Base-by-base conservation (phyloP, 2,797 vertebrate species). In the Macrochelys suwanniensis region DNA sequence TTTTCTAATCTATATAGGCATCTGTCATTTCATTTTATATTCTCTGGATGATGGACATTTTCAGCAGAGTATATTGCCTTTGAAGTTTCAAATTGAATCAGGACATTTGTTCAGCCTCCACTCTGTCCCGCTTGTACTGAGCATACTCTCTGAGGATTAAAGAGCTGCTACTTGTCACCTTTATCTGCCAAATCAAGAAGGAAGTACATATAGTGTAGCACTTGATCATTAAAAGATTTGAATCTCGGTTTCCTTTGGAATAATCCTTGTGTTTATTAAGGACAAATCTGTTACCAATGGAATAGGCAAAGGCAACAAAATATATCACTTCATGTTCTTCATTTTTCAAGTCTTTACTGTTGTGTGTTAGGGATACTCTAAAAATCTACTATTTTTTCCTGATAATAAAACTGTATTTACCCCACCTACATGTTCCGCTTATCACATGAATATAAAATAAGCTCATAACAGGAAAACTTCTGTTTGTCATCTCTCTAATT, bases 141-240 rank as follows among this genome's bases (percentile, higher is more conserved):
- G 3, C 23, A 28, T 37, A 68, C 13, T 95, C 88, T 96, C 61
- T 88, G 83, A 93, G 86, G 84, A 95, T 92, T 96, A 94, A 96
- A 95, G 82, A 95, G 19, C 83, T 95, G 16, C 42, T 94, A 87
- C 68, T 94, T 95, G 82, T 95, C 92, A 95, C 89, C 86, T 95
- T 96, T 95, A 95, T 96, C 85, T 85, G 81, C 71, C 79, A 92
- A 96, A 95, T 96, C 91, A 96, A 84, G 95, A 97, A 90, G 25
- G 42, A 97, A 94, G 59, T 80, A 17, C 16, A 76, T 87, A 54
- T 28, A 80, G 49, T 79, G 49, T 59, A 89, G 45, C 31, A 89
- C 45, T 94, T 93, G 89, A 93, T 97, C 95, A 89, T 79, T 91
- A 79, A 91, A 95, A 92, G 85, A 88, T 83, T 93, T 95, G 89